Evolutionary conservation across 2,888 invertebrate genomes (phyloP).

Genomic region (Gasteruption jaculator): DNA sequence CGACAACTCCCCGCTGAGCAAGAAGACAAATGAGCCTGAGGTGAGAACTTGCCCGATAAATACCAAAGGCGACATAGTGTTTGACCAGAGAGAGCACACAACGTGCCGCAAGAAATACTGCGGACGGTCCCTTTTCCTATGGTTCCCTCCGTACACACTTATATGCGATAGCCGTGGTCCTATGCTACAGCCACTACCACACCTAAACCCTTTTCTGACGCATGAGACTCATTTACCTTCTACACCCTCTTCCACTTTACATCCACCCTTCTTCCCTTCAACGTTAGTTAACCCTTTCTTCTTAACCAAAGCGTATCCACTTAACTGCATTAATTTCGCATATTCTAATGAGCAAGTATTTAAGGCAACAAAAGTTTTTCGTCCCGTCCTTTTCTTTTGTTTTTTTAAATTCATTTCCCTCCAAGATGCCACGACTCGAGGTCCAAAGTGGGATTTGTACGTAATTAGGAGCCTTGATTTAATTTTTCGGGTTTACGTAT

Average conservation of each 20-base stretch:
- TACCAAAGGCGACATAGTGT: conserved; percentile 51
- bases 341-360: too few species aligned
- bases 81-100: conserved; percentile 48
- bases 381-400: too few species aligned
- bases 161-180: too few species aligned
- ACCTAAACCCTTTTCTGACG: too few species aligned
- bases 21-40: conserved; percentile 52
- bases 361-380: too few species aligned
- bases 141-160: too few species aligned
- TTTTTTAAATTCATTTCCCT: too few species aligned
- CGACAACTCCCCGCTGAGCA: conserved; percentile 39
- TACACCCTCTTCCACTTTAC: conserved; percentile 15
- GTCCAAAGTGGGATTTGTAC: too few species aligned
- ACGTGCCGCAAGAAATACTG: conserved; percentile 46
- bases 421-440: too few species aligned
- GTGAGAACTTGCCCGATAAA: conserved; percentile 53
- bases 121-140: conserved; percentile 34
- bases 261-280: conserved; percentile 16
- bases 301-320: conserved; percentile 37
- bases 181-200: too few species aligned
- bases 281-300: conserved; percentile 34
- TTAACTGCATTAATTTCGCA: conserved; percentile 40
- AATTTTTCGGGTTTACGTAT: too few species aligned
- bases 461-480: too few species aligned
- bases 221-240: conserved; percentile 30